Evolutionary conservation across 2,113 vertebrate species (phyloP).

Genomic region (Chiloscyllium plagiosum): DNA sequence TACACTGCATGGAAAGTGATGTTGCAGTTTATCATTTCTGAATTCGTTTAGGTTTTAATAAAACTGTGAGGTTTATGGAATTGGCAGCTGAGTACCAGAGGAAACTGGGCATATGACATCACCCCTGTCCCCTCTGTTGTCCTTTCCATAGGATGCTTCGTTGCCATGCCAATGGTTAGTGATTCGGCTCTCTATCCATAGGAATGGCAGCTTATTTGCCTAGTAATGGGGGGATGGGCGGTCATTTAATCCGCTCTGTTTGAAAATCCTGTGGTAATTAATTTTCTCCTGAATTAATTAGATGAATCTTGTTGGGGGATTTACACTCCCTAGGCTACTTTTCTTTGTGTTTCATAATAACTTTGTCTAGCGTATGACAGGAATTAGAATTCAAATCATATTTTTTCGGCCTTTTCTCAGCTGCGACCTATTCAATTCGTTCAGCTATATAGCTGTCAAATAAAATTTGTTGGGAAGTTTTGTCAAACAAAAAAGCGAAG

Average conservation of each 20-base stretch:
- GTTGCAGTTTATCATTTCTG: too few species aligned
- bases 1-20: background rate
- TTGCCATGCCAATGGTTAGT: conserved; percentile 65
- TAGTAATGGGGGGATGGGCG: conserved; percentile 46
- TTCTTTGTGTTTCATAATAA: conserved; percentile 45
- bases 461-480: conserved; percentile 38
- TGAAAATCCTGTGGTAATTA: conserved; percentile 66
- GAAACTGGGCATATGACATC: conserved; percentile 59
- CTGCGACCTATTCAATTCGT: conserved; percentile 39
- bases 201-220: conserved; percentile 62
- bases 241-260: conserved; percentile 37
- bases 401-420: conserved; percentile 40
- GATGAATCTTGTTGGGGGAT: conserved; percentile 50
- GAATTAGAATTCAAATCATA: conserved; percentile 47
- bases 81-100: conserved; percentile 16
- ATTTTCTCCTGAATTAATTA: conserved; percentile 82
- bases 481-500: conserved; percentile 33
- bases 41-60: conserved; percentile 22
- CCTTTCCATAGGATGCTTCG: conserved; percentile 60
- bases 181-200: conserved; percentile 55
- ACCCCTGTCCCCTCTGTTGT: conserved; percentile 44
- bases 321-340: conserved; percentile 39
- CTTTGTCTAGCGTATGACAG: conserved; percentile 46
- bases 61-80: background rate
- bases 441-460: conserved; percentile 37